phyloP scores from a whole-genome alignment of 2,888 invertebrate genomes.

The Trachelus troglodyta region DNA sequence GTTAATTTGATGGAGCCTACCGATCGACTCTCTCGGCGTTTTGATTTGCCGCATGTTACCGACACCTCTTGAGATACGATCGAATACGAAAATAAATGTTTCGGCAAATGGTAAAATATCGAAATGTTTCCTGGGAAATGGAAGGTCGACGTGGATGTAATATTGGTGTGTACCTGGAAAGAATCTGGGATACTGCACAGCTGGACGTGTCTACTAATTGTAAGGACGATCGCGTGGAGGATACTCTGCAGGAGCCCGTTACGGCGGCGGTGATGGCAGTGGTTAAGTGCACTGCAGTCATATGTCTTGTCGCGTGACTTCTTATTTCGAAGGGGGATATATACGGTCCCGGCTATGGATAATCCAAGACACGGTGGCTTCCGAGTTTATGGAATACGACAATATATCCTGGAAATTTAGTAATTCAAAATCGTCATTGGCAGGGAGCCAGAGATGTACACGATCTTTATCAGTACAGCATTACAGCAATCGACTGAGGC shows the following conservation, averaged over 20 bases:
- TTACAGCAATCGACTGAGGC: neutral
- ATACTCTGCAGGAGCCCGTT: slow-evolving; percentile 21
- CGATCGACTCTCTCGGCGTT: neutral
- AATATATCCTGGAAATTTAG: no score
- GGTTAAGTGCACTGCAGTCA: slow-evolving; percentile 36
- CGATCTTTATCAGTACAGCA: neutral
- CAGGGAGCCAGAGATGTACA: no score
- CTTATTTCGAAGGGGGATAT: neutral
- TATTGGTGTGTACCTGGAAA: slow-evolving; percentile 8
- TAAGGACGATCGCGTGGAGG: slow-evolving; percentile 38
- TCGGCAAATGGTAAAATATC: no score
- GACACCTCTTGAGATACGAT: no score
- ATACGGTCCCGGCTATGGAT: no score
- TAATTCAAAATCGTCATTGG: no score
- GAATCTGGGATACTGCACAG: slow-evolving; percentile 18
- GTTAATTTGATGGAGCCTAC: slow-evolving; percentile 23
- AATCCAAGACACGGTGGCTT: no score
- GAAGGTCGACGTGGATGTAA: no score
- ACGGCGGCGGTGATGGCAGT: slow-evolving; percentile 32
- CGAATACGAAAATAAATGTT: no score
- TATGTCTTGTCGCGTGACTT: slow-evolving; percentile 47
- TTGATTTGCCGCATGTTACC: neutral
- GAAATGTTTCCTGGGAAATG: no score
- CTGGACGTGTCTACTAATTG: slow-evolving; percentile 42
- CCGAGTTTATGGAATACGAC: no score